Evolutionary conservation across 2,888 invertebrate genomes (phyloP).

Genomic region (Mythimna pallens): DNA sequence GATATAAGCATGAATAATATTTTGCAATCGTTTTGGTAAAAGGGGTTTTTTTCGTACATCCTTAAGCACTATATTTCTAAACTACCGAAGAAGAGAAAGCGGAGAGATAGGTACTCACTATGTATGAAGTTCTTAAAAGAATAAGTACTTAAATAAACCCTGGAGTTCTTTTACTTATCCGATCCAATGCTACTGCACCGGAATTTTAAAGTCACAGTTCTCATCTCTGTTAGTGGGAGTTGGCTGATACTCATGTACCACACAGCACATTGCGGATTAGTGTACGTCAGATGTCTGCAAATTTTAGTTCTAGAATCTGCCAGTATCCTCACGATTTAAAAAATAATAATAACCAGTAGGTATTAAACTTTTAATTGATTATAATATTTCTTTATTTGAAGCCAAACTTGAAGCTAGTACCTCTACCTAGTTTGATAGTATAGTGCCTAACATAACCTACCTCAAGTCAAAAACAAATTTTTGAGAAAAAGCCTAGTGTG

Average conservation of each 20-base stretch:
- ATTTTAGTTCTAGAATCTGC: too few species aligned
- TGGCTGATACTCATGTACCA: too few species aligned
- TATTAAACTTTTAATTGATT: too few species aligned
- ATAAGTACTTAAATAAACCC: background rate
- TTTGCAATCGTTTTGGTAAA: background rate
- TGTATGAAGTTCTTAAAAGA: background rate
- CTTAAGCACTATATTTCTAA: background rate
- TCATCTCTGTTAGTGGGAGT: too few species aligned
- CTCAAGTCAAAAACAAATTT: background rate
- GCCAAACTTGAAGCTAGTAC: background rate
- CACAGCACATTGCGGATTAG: too few species aligned
- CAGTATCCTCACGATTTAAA: too few species aligned
- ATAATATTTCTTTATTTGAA: too few species aligned
- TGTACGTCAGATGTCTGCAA: background rate
- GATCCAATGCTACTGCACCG: background rate
- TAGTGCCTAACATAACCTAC: too few species aligned
- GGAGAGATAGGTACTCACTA: background rate
- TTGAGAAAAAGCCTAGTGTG: background rate
- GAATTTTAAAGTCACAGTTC: background rate
- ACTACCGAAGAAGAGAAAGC: background rate
- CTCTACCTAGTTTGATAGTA: background rate
- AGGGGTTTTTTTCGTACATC: background rate
- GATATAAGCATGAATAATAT: background rate
- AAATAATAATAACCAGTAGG: too few species aligned
- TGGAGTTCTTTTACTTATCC: background rate